A percentile compares a stretch with the other conserved stretches of the same genome.
Evolutionary conservation across 1,140 invertebrate genomes (phyloP).

Genomic region (Trichonephila clavipes): DNA sequence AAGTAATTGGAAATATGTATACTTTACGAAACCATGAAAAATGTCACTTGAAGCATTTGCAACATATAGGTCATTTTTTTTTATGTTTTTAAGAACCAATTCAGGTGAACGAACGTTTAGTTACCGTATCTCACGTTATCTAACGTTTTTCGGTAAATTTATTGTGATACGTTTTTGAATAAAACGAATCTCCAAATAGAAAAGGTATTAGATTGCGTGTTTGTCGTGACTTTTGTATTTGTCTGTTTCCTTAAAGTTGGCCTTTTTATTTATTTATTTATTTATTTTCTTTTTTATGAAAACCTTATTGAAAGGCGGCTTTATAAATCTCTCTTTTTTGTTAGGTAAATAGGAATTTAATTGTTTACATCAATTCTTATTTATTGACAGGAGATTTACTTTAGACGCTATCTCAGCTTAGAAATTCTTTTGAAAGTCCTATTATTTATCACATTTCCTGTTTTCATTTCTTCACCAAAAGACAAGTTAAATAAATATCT

Average conservation of each 20-base stretch:
- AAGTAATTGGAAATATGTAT: background rate
- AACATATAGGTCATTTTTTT: background rate
- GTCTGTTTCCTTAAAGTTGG: background rate
- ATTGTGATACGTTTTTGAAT: background rate
- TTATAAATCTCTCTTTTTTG: too few relatives aligned
- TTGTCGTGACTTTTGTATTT: background rate
- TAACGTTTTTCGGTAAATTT: background rate
- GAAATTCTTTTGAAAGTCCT: too few relatives aligned
- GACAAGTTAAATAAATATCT: too few relatives aligned
- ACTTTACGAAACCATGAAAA: background rate
- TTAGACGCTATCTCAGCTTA: too few relatives aligned
- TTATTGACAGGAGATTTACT: background rate
- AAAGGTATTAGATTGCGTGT: background rate
- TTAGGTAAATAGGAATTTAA: too few relatives aligned
- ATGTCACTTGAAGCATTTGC: background rate
- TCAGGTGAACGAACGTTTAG: conserved; percentile 15
- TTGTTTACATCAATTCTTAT: background rate
- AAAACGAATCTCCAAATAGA: background rate
- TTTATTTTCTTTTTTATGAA: background rate
- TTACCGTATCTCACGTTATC: background rate
- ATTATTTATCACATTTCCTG: too few relatives aligned
- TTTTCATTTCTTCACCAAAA: too few relatives aligned
- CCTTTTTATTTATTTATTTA: too few relatives aligned
- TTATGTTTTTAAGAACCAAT: background rate
- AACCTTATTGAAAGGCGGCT: background rate